Percentiles rank a stretch among this genome's conserved stretches.
These are phyloP conservation scores for Stenolophus ochropezus DNA, from an alignment of 2,888 invertebrate species.

Conservation along the genomic window DNA sequence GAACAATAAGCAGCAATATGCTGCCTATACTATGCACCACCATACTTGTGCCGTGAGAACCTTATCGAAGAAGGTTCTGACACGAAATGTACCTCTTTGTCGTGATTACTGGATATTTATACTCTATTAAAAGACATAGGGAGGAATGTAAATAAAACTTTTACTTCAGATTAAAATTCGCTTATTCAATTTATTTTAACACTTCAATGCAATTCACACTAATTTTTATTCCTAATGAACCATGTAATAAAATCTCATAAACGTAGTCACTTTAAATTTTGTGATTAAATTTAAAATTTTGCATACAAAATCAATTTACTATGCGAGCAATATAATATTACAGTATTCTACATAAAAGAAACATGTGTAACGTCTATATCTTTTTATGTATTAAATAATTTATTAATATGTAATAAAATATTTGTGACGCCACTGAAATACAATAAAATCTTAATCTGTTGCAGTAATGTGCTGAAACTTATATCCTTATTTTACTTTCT, in stretches of 20 bases:
- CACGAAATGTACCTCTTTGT: constrained; percentile 17
- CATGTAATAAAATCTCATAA: constrained; percentile 43
- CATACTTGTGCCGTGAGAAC: constrained; percentile 18
- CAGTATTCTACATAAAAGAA: neutral
- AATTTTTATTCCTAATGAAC: constrained; percentile 42
- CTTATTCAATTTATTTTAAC: constrained; percentile 54
- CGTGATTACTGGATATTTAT: constrained; percentile 33
- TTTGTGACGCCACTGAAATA: constrained; percentile 27
- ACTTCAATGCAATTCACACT: constrained; percentile 38
- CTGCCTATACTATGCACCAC: constrained; percentile 42
- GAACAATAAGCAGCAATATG: constrained; percentile 59
- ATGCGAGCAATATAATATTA: neutral
- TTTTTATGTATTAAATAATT: neutral
- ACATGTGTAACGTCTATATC: neutral
- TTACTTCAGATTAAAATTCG: constrained; percentile 43
- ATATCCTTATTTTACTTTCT: constrained; percentile 52
- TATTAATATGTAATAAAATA: neutral
- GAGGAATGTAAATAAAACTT: constrained; percentile 41
- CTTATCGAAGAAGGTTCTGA: constrained; percentile 12
- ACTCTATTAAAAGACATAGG: constrained; percentile 25
- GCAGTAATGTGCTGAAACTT: constrained; percentile 37
- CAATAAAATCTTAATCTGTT: constrained; percentile 5
- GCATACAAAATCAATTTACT: neutral
- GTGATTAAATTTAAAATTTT: neutral
- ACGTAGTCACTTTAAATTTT: constrained; percentile 3